Evolutionary conservation across 1,140 invertebrate genomes (phyloP), one percentile per base, ranked within the genome.

Genomic region (Euschistus heros): DNA sequence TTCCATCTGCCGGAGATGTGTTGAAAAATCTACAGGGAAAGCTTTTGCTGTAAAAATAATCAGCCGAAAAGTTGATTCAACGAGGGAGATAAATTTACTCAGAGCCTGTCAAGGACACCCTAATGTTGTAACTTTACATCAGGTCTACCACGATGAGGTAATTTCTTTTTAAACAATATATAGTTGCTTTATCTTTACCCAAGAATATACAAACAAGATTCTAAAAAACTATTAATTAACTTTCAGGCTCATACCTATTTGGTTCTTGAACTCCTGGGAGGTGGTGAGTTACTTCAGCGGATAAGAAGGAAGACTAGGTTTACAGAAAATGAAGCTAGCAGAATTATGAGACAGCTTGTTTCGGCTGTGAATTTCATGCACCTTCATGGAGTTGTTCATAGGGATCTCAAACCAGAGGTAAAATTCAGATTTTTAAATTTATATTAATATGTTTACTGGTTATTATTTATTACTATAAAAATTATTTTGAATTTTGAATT

Each of bases 11-110:
- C 82, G 90, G 57, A 84, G 84, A 71, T 97, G 93, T 73, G 78
- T 84, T n/a, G 82, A 92, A 68, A 81, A 83, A 60, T 71, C 74
- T 27, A 90, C 87, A 0, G 81, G 84, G 14, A 81, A 84, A 68
- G 82, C 86, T 62, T 95, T 83, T 76, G 93, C 93, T 14, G 93
- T 96, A 1, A 97, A 97, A 80, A 95, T 97, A 67, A 81, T 96
- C 10, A 88, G 84, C 69, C 79, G 86, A n/a, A 80, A 84, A 33
- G 80, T 88, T 57, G 87, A 93, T 70, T 85, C 86, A 30, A 80
- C 79, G 2, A 80, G 85, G 55, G 93, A 97, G 75, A 83, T 92
- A 0, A 82, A 83, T 69, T 73, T 95, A 46, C 77, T 95, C 62
- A 83, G 84, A 69, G 80, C 80, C 62, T 96, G 91, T 75, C 91